Evolutionary conservation across 2,113 vertebrate species (phyloP).

Genomic region (Meles meles): DNA sequence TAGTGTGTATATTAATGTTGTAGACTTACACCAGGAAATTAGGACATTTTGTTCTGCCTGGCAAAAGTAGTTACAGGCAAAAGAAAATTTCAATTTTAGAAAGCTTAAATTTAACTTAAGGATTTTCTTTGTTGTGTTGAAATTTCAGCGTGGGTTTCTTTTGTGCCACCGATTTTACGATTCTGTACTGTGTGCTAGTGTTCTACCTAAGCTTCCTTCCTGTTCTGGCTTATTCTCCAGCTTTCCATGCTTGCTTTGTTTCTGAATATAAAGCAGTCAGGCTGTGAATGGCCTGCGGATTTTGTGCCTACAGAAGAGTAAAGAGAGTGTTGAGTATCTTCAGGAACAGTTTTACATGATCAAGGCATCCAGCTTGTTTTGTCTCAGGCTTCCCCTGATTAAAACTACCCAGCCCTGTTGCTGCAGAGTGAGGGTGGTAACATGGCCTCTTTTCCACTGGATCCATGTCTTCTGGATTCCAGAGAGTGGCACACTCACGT

Average conservation of each 20-base stretch:
- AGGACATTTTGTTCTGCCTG: constrained; percentile 61
- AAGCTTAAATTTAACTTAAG: constrained; percentile 58
- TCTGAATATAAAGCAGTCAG: not conserved
- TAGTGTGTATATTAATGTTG: constrained; percentile 56
- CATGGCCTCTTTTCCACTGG: not conserved
- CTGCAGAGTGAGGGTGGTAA: not conserved
- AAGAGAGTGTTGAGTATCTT: not conserved
- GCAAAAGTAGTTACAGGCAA: constrained; percentile 54
- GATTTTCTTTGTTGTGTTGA: constrained; percentile 46
- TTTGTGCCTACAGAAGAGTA: not conserved
- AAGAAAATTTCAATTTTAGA: constrained; percentile 60
- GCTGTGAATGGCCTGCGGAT: not conserved
- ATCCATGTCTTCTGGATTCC: not conserved
- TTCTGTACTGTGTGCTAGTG: not conserved
- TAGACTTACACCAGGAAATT: constrained; percentile 51
- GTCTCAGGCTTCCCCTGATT: not conserved
- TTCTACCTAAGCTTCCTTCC: not conserved
- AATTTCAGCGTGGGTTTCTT: not conserved
- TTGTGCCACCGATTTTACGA: not conserved
- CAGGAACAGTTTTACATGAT: not conserved
- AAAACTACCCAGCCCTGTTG: not conserved
- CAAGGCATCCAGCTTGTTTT: not conserved
- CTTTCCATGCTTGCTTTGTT: not conserved
- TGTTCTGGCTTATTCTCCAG: not conserved
- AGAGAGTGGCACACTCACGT: not conserved